These are phyloP conservation scores for Romanogobio albipinnatus DNA, from an alignment of 2,113 vertebrate genomes.

Conservation along the genomic window DNA sequence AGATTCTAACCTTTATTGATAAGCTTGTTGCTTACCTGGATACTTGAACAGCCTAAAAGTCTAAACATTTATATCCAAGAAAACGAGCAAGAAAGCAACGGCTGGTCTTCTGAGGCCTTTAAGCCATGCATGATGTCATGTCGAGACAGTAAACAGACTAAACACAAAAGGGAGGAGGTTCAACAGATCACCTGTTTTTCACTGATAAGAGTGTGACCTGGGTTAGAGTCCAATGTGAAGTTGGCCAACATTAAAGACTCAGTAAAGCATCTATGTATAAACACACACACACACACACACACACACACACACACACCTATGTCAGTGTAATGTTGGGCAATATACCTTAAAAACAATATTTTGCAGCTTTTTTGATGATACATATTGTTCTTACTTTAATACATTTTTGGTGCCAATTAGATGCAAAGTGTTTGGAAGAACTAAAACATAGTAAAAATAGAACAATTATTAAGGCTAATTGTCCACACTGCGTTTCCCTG, in stretches of 20 bases:
- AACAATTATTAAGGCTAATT: neutral
- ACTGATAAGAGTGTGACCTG: slow-evolving; percentile 23
- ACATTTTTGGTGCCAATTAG: neutral
- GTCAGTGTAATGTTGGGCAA: neutral
- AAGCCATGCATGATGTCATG: slow-evolving; percentile 22
- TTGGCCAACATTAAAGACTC: slow-evolving; percentile 19
- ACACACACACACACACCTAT: neutral
- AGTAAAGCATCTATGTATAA: neutral
- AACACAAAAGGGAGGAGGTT: neutral
- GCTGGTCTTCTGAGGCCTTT: neutral
- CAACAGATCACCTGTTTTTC: slow-evolving; percentile 16
- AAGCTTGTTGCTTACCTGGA: neutral
- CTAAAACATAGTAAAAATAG: neutral
- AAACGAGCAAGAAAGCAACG: neutral
- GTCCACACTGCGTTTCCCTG: neutral
- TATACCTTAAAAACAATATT: neutral
- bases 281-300: neutral
- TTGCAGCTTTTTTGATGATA: neutral
- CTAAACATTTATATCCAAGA: neutral
- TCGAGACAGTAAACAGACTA: neutral
- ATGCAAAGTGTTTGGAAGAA: neutral
- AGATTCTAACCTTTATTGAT: neutral
- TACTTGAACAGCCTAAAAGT: neutral
- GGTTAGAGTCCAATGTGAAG: slow-evolving; percentile 26
- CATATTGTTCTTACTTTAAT: neutral